Conservation (phyloP, 2,113 vertebrate species). For the Rutilus rutilus region DNA sequence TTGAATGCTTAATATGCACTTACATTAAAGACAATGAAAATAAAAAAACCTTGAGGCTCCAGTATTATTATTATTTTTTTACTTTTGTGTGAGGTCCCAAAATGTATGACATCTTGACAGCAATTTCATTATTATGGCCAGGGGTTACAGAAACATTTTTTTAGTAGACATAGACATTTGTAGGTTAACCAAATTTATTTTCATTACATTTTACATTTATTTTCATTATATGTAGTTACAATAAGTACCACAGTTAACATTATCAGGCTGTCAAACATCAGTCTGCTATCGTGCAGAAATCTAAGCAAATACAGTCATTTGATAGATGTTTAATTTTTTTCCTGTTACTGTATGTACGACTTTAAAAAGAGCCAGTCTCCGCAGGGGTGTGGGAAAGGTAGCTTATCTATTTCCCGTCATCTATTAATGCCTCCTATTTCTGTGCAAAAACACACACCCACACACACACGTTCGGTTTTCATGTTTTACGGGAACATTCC, state of each 20-base stretch:
- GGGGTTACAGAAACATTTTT: background rate
- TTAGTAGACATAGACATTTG: background rate
- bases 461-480: background rate
- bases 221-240: background rate
- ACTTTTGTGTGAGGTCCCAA: background rate
- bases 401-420: constrained; percentile 37
- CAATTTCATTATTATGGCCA: background rate
- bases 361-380: constrained; percentile 45
- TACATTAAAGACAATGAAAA: background rate
- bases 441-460: constrained; percentile 58
- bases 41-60: background rate
- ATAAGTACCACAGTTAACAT: background rate
- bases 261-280: background rate
- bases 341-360: background rate
- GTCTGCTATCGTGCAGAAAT: background rate
- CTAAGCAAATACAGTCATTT: constrained; percentile 4
- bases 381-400: constrained; percentile 47
- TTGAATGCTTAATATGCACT: background rate
- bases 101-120: background rate
- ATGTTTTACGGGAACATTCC: too few species aligned
- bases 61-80: background rate
- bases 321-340: background rate
- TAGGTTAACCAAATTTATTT: background rate
- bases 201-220: background rate
- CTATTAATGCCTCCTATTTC: constrained; percentile 25